These are phyloP conservation scores for Sander vitreus DNA, from an alignment of 2,113 vertebrate species.

Conservation along the genomic window DNA sequence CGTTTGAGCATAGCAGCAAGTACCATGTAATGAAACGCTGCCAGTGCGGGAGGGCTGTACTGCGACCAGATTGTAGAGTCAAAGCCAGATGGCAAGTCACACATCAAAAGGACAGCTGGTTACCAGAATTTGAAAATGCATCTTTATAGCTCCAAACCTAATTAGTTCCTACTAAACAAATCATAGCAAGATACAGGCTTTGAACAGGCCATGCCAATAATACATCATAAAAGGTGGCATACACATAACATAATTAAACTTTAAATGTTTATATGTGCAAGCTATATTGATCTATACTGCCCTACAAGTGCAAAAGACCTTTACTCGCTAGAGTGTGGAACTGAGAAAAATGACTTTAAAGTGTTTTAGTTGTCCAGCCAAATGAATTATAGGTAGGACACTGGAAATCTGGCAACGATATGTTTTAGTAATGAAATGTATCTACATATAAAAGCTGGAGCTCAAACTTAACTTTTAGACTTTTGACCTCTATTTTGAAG, in stretches of 20 bases:
- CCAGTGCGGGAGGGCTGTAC: conserved; percentile 36
- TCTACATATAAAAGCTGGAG: too few relatives aligned
- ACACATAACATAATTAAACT: conserved; percentile 42
- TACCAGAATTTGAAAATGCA: conserved; percentile 60
- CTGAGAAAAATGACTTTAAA: too few relatives aligned
- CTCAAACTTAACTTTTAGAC: too few relatives aligned
- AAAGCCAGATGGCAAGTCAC: conserved; percentile 75
- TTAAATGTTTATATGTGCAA: conserved; percentile 33
- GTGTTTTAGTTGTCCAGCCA: too few relatives aligned
- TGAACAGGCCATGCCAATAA: conserved; percentile 15
- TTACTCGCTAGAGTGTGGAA: too few relatives aligned
- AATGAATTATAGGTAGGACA: too few relatives aligned
- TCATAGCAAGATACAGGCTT: conserved; percentile 21
- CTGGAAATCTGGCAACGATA: too few relatives aligned
- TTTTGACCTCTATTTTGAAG: too few relatives aligned
- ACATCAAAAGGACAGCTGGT: conserved; percentile 78
- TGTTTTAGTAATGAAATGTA: too few relatives aligned
- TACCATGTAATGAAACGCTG: conserved; percentile 41
- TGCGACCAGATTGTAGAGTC: conserved; percentile 56
- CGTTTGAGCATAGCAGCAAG: conserved; percentile 69
- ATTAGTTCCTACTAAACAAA: conserved; percentile 71
- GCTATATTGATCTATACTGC: neutral
- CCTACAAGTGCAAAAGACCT: too few relatives aligned
- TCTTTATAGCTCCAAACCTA: conserved; percentile 60
- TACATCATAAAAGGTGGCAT: conserved; percentile 37